phyloP scores from a whole-genome alignment of 2,888 invertebrate genomes.

The Tetropium fuscum region DNA sequence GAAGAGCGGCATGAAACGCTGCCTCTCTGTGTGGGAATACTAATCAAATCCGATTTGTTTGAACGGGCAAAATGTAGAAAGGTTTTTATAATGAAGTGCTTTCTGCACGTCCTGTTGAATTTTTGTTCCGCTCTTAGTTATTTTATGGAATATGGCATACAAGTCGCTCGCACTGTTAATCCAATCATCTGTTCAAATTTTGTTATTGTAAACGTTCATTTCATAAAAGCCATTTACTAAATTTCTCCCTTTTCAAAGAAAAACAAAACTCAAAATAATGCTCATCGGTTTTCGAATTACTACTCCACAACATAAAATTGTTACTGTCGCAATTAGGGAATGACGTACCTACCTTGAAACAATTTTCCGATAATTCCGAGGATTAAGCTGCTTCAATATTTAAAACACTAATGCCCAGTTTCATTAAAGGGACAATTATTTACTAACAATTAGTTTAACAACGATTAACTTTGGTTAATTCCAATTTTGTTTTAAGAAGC shows the following conservation, averaged over 20 bases:
- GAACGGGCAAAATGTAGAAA: slow-evolving; percentile 61
- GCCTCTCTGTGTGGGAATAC: slow-evolving; percentile 53
- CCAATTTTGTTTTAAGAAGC: too few species aligned
- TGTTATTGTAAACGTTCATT: slow-evolving; percentile 58
- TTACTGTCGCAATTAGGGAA: slow-evolving; percentile 7
- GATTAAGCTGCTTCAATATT: not conserved
- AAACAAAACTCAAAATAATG: slow-evolving; percentile 39
- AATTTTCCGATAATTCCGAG: not conserved
- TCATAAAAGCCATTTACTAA: slow-evolving; percentile 54
- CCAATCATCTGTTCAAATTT: slow-evolving; percentile 57
- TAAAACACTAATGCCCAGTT: not conserved
- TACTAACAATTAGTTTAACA: too few species aligned
- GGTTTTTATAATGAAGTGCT: slow-evolving; percentile 63
- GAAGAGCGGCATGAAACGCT: slow-evolving; percentile 48
- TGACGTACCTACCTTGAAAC: not conserved
- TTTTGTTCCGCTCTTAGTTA: slow-evolving; percentile 58
- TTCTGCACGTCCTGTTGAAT: slow-evolving; percentile 59
- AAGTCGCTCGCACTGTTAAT: slow-evolving; percentile 55
- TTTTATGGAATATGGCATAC: slow-evolving; percentile 57
- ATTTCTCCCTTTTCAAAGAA: slow-evolving; percentile 39
- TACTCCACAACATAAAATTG: slow-evolving; percentile 32
- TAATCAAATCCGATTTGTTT: slow-evolving; percentile 63
- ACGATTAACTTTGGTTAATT: too few species aligned
- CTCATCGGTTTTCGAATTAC: slow-evolving; percentile 32
- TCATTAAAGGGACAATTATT: too few species aligned